A percentile compares a stretch with the other conserved stretches of the same genome.
Evolutionary conservation across 2,113 vertebrate species (phyloP).

Genomic region (Cnemophilus loriae): DNA sequence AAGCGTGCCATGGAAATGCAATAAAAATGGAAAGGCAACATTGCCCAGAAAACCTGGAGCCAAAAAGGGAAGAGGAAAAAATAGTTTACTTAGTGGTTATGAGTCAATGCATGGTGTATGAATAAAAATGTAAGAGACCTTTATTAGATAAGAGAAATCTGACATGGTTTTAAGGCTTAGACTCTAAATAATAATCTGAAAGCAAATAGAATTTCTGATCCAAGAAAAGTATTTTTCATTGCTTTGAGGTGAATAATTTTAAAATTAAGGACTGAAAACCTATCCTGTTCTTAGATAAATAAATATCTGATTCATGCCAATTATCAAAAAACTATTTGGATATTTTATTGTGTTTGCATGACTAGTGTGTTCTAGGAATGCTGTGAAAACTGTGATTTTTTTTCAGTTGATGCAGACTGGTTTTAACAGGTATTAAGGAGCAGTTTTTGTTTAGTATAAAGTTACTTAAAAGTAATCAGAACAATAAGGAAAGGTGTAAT

Average conservation of each 20-base stretch:
- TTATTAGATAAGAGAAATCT: conserved; percentile 27
- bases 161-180: conserved; percentile 11
- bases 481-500: not conserved
- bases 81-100: conserved; percentile 36
- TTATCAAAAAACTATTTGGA: not conserved
- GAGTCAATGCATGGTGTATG: conserved; percentile 26
- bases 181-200: conserved; percentile 42
- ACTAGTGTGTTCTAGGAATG: not conserved
- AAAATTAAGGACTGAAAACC: conserved; percentile 41
- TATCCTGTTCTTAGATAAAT: conserved; percentile 31
- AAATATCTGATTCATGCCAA: not conserved
- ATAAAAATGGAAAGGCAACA: not conserved
- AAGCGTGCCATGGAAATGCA: not conserved
- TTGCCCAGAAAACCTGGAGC: not conserved
- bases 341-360: not conserved
- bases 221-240: conserved; percentile 41
- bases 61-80: not conserved
- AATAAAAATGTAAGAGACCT: conserved; percentile 19
- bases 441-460: not conserved
- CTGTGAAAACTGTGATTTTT: not conserved
- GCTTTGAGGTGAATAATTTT: conserved; percentile 44
- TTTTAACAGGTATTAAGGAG: not conserved
- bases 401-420: not conserved
- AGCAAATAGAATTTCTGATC: conserved; percentile 52
- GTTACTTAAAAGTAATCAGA: not conserved